A percentile compares a stretch with the other conserved stretches of the same genome.
Conservation (phyloP, 2,797 vertebrate species). For the Myiotriccus ornatus region DNA sequence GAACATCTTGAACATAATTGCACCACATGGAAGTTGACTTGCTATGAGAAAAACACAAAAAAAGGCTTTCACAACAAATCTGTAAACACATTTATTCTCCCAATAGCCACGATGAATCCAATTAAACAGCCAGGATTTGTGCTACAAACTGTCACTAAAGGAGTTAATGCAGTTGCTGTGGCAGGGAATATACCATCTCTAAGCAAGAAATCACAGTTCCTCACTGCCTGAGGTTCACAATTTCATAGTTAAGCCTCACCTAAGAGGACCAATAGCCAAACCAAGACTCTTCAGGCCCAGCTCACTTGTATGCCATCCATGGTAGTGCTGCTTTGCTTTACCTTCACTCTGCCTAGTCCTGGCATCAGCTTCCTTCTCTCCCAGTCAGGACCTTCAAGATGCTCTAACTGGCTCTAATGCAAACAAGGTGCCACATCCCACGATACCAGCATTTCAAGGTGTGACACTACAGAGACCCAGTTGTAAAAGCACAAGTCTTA, state of each 20-base stretch:
- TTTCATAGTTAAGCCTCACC: neutral
- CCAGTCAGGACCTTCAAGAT: neutral
- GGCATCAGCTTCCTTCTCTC: neutral
- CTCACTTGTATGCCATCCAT: fast-evolving
- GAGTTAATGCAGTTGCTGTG: conserved; percentile 30
- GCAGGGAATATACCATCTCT: neutral
- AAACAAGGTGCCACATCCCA: neutral
- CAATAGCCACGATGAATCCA: conserved; percentile 53
- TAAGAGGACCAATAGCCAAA: neutral
- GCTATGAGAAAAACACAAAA: conserved; percentile 56
- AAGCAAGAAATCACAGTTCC: neutral
- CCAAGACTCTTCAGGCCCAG: neutral
- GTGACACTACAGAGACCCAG: neutral
- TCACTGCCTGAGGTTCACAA: neutral
- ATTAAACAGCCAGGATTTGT: conserved; percentile 51
- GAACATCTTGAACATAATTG: conserved; percentile 56
- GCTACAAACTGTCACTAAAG: conserved; percentile 20
- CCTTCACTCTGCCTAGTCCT: neutral
- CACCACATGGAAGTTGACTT: conserved; percentile 55
- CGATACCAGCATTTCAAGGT: neutral
- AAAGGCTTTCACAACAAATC: conserved; percentile 70
- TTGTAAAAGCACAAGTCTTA: neutral
- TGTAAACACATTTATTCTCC: conserved; percentile 62
- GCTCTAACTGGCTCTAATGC: neutral
- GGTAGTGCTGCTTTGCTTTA: neutral